phyloP scores from a whole-genome alignment of 2,113 vertebrate genomes.

The Mola mola region DNA sequence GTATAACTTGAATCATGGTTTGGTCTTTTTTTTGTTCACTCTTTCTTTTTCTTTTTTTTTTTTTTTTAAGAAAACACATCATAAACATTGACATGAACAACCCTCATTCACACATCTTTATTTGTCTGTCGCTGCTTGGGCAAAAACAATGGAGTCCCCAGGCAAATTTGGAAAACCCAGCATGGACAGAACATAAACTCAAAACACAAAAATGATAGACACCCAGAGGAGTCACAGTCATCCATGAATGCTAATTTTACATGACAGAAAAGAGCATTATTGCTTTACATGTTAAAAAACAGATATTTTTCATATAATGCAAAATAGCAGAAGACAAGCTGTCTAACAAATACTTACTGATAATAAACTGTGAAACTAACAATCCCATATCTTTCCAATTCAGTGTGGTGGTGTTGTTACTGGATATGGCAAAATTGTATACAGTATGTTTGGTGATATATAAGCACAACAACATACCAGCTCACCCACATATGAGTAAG shows the following conservation, averaged over 20 bases:
- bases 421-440: neutral
- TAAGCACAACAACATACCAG: neutral
- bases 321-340: constrained; percentile 2
- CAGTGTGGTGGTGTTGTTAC: neutral
- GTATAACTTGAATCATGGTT: neutral
- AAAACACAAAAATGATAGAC: no score
- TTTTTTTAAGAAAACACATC: neutral
- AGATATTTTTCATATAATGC: neutral
- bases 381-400: neutral
- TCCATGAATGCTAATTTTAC: no score
- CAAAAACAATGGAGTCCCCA: neutral
- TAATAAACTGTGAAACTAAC: neutral
- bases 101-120: neutral
- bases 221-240: no score
- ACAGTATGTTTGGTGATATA: no score
- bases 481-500: neutral
- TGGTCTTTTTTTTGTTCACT: neutral
- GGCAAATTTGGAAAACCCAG: constrained; percentile 9
- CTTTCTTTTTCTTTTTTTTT: neutral
- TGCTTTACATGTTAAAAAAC: no score
- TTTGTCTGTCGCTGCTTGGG: neutral
- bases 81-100: neutral
- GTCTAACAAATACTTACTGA: neutral
- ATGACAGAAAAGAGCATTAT: no score
- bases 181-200: no score